Base-by-base conservation (phyloP, 2,888 invertebrate species). In the Spodoptera picta region DNA sequence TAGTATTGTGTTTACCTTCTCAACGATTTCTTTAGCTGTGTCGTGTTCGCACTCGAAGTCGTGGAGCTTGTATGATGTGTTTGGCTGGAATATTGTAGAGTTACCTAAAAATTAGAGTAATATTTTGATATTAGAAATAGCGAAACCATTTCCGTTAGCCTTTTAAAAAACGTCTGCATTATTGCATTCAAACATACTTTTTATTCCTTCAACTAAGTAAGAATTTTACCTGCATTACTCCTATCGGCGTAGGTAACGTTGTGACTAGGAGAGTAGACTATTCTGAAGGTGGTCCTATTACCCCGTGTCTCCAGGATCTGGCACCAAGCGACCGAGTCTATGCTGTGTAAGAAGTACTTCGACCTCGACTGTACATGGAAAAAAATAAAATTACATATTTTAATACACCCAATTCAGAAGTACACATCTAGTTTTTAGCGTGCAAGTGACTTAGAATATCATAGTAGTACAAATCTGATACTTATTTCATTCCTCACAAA, bases 321-420 rank as follows among this genome's bases (percentile, higher is more conserved):
- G 87, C 98, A 98, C 95, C 97, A 97, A 0, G 98, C 98, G 63
- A 99, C 96, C 24, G 96, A 96, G 86, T 98, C 98, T 86, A 98
- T 98, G 75, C 97, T 97, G 90, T 98, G 97, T 68, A 97, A 97
- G 56, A 98, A 96, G 47, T 98, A 97, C 83, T 97, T 97, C 77
- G 97, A 96, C 83, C 96, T 95, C 49, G 95, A 90, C 95, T 95
- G 90, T 56, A 60, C 49, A 63, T 64, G 60, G 43, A 75, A 84
- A 77, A 41, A 45, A 60, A 54, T 1, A 14, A 5, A 64, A 53
- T 2, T 11, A 49, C 10, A 11, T 11, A 6, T 5, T 5, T 11
- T 2, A 48, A 12, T 10, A 48, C 12, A 27, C 5, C 7, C 12
- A 46, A 19, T 46, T 9, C 14, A 46, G 19, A 10, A 19, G 19